Evolutionary conservation across 2,113 vertebrate genomes (phyloP).

Genomic region (Proterorhinus semilunaris): DNA sequence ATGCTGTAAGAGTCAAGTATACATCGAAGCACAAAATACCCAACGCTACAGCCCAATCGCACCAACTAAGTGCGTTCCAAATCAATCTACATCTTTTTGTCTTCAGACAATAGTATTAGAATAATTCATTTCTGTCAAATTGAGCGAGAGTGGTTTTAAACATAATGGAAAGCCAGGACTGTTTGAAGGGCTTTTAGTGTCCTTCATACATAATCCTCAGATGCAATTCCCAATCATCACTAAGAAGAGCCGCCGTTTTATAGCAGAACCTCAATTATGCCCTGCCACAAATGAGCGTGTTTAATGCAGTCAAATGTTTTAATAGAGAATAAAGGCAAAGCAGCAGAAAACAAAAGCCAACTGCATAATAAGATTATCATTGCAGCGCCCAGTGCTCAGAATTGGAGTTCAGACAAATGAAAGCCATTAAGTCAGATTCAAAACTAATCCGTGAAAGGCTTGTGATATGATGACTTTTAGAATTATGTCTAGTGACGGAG

Average conservation of each 20-base stretch:
- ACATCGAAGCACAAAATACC: constrained; percentile 16
- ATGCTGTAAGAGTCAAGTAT: background rate
- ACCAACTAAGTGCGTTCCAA: constrained; percentile 44
- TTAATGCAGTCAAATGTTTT: constrained; percentile 76
- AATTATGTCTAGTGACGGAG: constrained; percentile 65
- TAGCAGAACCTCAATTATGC: constrained; percentile 76
- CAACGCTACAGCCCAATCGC: constrained; percentile 46
- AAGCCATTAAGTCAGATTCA: constrained; percentile 74
- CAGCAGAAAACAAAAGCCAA: constrained; percentile 76
- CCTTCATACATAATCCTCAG: constrained; percentile 72
- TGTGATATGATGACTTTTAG: constrained; percentile 72
- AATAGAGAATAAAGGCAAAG: constrained; percentile 75
- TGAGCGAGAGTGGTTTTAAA: constrained; percentile 73
- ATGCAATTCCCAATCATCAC: constrained; percentile 79
- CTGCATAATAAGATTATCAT: constrained; percentile 79
- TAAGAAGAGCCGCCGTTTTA: constrained; percentile 71
- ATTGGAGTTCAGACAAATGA: constrained; percentile 72
- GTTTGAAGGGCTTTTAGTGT: constrained; percentile 71
- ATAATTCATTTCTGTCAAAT: constrained; percentile 70
- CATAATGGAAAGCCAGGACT: constrained; percentile 70
- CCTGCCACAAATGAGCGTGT: constrained; percentile 74
- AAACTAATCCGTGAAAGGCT: constrained; percentile 75
- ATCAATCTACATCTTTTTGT: constrained; percentile 62
- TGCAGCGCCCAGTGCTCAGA: constrained; percentile 62
- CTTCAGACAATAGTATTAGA: constrained; percentile 61